Percentiles rank a stretch among this genome's conserved stretches.
phyloP scores from a whole-genome alignment of 2,888 invertebrate species.

The Sarcophaga variegata region DNA sequence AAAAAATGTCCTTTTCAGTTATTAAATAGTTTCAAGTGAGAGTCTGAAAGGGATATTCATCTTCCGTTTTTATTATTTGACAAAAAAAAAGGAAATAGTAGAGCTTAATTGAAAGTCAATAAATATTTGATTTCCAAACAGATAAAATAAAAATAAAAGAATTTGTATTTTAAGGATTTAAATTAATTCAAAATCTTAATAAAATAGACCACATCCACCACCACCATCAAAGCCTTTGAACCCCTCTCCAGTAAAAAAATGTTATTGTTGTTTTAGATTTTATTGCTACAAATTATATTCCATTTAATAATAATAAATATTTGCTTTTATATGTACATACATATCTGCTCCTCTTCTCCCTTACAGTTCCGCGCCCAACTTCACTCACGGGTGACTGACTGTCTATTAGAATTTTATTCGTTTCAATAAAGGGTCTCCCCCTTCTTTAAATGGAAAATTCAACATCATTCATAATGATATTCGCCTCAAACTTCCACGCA shows the following conservation, averaged over 20 bases:
- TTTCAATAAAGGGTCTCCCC: neutral
- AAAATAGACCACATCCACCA: too few relatives aligned
- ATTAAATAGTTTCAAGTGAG: slow-evolving; percentile 33
- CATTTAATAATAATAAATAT: slow-evolving; percentile 33
- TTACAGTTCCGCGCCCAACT: neutral
- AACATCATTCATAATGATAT: slow-evolving; percentile 3
- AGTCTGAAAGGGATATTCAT: neutral
- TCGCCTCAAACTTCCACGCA: too few relatives aligned
- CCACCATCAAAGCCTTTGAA: too few relatives aligned
- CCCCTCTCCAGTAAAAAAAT: neutral
- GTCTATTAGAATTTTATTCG: slow-evolving; percentile 2
- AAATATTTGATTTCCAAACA: too few relatives aligned
- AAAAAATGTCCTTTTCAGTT: slow-evolving; percentile 42
- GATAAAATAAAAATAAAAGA: too few relatives aligned
- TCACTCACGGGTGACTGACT: neutral
- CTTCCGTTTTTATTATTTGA: too few relatives aligned
- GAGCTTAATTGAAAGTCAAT: too few relatives aligned
- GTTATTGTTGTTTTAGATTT: slow-evolving; percentile 22
- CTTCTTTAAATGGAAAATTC: neutral
- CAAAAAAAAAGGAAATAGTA: too few relatives aligned
- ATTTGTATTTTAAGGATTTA: too few relatives aligned
- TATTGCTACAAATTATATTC: slow-evolving; percentile 29
- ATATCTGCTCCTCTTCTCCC: neutral
- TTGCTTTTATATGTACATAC: neutral
- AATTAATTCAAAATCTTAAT: too few relatives aligned